Base-by-base conservation (phyloP, 1,140 invertebrate species). In the Sminthurinus signatus region DNA sequence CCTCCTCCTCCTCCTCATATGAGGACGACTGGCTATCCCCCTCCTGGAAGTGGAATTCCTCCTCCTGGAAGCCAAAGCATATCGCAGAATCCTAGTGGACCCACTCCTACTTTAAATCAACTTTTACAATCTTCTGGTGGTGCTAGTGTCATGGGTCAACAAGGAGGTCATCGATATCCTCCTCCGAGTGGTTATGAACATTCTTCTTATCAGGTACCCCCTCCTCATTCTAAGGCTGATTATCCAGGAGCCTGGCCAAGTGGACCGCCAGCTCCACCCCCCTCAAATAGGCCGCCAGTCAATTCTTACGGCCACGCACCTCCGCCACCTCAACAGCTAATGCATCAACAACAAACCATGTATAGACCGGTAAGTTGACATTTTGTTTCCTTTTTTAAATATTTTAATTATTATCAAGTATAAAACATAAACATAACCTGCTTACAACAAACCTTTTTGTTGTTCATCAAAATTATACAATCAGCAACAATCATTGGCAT, bases 61-160 rank as follows among this genome's bases (percentile, higher is more conserved):
- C 60, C 57, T 14, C 64, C 64, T 36, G 32, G 70, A 12, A 84
- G 84, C 62, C 84, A 84, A 73, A 83, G 77, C 73, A 82, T 86
- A 70, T 81, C 83, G 29, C 0, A 36, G 15, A 88, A 89, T 75
- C 86, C 87, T 57, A 85, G 87, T 63, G 88, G 91, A 51, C 91
- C 90, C 19, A 94, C 91, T 46, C 91, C 92, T 50, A 94, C 91
- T 29, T 80, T 94, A 60, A 94, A 94, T 78, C 91, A 92, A 73
- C 79, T 94, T 71, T 80, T 93, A 39, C 89, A 91, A 77, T 86
- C 87, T 32, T 81, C 83, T 25, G 66, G 62, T 39, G 69, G 60
- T 19, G 57, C 57, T 54, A 27, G 77, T 73, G 44, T 78, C 80
- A 72, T 73, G 81, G 71, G 28, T 74, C 69, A 54, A 19, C 61